Evolutionary conservation across 2,888 invertebrate genomes (phyloP).

Genomic region (Lycaena phlaeas): DNA sequence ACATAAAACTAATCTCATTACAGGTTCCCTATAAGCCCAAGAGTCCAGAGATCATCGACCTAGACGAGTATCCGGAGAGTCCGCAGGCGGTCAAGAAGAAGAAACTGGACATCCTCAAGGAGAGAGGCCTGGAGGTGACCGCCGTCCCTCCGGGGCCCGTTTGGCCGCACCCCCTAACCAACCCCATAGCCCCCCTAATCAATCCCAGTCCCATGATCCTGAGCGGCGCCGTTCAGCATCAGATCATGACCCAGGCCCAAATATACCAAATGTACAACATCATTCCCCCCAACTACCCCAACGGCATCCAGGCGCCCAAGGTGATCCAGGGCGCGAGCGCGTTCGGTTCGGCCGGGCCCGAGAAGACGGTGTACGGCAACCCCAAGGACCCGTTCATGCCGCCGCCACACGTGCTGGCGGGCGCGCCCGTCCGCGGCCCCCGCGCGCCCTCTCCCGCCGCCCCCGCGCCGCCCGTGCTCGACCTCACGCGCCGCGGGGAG

Average conservation of each 20-base stretch:
- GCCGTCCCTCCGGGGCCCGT: slow-evolving; percentile 63
- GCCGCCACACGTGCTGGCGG: slow-evolving; percentile 64
- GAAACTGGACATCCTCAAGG: slow-evolving; percentile 82
- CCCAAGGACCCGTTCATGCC: slow-evolving; percentile 79
- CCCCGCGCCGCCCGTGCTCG: slow-evolving; percentile 50
- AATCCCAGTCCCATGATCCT: slow-evolving; percentile 34
- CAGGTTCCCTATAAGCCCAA: slow-evolving; percentile 75
- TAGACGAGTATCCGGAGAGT: slow-evolving; percentile 71
- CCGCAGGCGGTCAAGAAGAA: slow-evolving; percentile 73
- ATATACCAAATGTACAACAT: slow-evolving; percentile 56
- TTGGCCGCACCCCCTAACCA: slow-evolving; percentile 29
- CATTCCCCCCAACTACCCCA: slow-evolving; percentile 38
- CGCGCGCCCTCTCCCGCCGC: slow-evolving; percentile 32
- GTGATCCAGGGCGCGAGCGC: slow-evolving; percentile 77
- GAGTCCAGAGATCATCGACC: slow-evolving; percentile 76
- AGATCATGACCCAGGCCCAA: slow-evolving; percentile 63
- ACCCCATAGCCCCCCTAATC: slow-evolving; percentile 21
- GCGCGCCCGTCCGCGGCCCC: slow-evolving; percentile 43
- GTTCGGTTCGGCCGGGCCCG: slow-evolving; percentile 69
- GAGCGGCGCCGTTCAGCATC: slow-evolving; percentile 56
- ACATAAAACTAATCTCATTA: too few species aligned
- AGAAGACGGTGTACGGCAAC: slow-evolving; percentile 80
- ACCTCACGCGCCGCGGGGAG: slow-evolving; percentile 73
- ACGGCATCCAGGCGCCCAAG: slow-evolving; percentile 58
- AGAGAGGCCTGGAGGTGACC: slow-evolving; percentile 83